A percentile compares a stretch with the other conserved stretches of the same genome.
Evolutionary conservation across 1,140 invertebrate species (phyloP).

Genomic region (Brachionus koreanus): DNA sequence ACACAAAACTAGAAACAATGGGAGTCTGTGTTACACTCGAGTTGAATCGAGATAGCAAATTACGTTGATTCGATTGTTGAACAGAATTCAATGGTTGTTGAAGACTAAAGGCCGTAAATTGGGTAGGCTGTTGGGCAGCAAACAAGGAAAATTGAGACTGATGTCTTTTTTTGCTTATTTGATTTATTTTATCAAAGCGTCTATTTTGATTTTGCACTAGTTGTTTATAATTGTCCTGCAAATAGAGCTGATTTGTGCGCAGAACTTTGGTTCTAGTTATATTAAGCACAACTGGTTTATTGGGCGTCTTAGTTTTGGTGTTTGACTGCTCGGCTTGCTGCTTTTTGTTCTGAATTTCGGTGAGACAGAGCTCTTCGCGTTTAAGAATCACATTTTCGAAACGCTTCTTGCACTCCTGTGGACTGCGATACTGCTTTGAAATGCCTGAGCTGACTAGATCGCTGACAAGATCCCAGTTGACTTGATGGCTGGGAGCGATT

Average conservation of each 20-base stretch:
- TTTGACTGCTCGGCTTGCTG: not conserved
- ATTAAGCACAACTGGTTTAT: slow-evolving; percentile 48
- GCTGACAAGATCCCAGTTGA: slow-evolving; percentile 91
- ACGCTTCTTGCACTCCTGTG: slow-evolving; percentile 78
- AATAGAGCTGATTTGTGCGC: slow-evolving; percentile 74
- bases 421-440: slow-evolving; percentile 74
- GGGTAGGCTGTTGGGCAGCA: not conserved
- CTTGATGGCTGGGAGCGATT: slow-evolving; percentile 74
- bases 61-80: not conserved
- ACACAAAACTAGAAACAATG: not conserved
- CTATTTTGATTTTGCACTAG: not conserved
- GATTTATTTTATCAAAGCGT: slow-evolving; percentile 11
- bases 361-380: slow-evolving; percentile 68
- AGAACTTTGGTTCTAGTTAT: slow-evolving; percentile 59
- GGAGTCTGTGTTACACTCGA: not conserved
- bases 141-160: not conserved
- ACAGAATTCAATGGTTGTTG: not conserved
- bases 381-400: slow-evolving; percentile 74
- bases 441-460: slow-evolving; percentile 74
- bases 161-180: slow-evolving; percentile 11
- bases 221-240: slow-evolving; percentile 67
- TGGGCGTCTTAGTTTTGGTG: slow-evolving; percentile 59
- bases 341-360: slow-evolving; percentile 51
- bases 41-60: not conserved
- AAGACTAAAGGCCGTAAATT: slow-evolving; percentile 21